Conservation (phyloP, 35 echinoderm and acorn worm genomes). For the Patiria miniata region DNA sequence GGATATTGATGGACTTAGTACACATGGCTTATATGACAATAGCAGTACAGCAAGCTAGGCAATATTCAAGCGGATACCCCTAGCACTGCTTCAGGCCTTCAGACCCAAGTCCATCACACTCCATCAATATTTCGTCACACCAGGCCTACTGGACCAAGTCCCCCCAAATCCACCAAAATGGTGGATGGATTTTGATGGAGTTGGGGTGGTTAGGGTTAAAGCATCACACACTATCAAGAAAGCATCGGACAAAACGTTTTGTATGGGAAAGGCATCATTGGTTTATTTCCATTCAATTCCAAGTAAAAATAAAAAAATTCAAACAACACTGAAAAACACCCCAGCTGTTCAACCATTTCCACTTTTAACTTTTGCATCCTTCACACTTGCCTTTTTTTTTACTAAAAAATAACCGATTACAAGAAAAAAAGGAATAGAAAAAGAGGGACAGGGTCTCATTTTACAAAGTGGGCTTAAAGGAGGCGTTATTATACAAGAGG, state of each 20-base stretch:
- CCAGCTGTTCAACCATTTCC: slow-evolving; percentile 10
- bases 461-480: not conserved
- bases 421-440: not conserved
- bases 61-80: too few species aligned
- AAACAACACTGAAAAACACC: not conserved
- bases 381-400: not conserved
- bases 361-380: not conserved
- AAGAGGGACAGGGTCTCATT: not conserved
- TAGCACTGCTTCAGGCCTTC: too few species aligned
- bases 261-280: slow-evolving; percentile 12
- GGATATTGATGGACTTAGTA: too few species aligned
- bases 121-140: too few species aligned
- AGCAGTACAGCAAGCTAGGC: too few species aligned
- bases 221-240: too few species aligned
- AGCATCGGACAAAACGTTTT: not conserved
- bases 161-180: too few species aligned
- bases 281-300: slow-evolving; percentile 24
- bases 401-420: not conserved
- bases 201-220: too few species aligned
- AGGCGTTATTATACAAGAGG: slow-evolving; percentile 12
- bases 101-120: too few species aligned
- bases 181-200: too few species aligned
- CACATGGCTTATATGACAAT: too few species aligned
- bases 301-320: not conserved
- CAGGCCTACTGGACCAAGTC: too few species aligned